Evolutionary conservation across 2,113 vertebrate genomes (phyloP), one percentile per base, ranked within the genome.

Genomic region (Etheostoma cragini): DNA sequence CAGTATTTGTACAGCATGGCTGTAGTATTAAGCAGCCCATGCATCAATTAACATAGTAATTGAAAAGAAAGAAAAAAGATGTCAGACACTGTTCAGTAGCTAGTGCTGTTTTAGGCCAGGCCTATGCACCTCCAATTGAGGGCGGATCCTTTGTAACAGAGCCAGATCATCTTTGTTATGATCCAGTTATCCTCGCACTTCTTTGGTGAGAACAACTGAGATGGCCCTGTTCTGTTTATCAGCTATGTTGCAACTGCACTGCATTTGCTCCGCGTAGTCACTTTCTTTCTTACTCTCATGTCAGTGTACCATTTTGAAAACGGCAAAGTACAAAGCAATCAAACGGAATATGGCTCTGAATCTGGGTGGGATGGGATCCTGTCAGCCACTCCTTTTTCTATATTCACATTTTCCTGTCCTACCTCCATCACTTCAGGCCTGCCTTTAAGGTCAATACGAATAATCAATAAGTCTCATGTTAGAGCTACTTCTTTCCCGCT

Each of bases 121-220:
- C 82, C 79, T 87, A 65, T 75, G 78, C 76, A 30, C 70, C 83
- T 78, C 65, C 45, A 76, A 87, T 85, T 80, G 77, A 88, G 72
- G 82, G 60, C 73, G 84, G 75, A 77, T 93, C 86, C 85, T 87
- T 92, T 90, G 85, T 84, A 90, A 90, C 26, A 0, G 77, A 85
- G 86, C 85, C 88, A 90, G 86, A 93, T 90, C 73, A 89, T 90
- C 81, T 89, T 89, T 84, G 76, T 87, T 87, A 81, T 89, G 86
- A 88, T 88, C 91, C 87, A 87, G 86, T 89, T 89, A 87, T 90
- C 84, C 72, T 70, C 21, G 50, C 47, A 17, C 35, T 16, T 87
- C 87, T 88, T 86, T 69, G 73, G 53, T 79, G 84, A 86, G 81
- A 88, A 92, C 80, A 89, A 89, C 74, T 86, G 83, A 85, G 83